phyloP scores from a whole-genome alignment of 2,888 invertebrate species.

The Tipula confusa region DNA sequence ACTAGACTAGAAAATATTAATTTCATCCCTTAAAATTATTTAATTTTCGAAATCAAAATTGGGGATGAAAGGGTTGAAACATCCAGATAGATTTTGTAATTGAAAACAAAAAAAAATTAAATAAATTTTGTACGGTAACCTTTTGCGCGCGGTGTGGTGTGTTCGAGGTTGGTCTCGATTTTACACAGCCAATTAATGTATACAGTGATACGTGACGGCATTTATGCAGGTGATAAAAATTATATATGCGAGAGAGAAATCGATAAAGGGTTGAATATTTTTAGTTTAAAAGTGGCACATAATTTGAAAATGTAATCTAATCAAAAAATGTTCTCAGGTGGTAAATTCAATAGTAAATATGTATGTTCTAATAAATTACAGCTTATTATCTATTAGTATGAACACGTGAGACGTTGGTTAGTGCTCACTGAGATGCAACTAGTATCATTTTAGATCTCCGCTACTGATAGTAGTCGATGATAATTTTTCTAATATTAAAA shows the following conservation, averaged over 20 bases:
- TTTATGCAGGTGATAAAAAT: background rate
- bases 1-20: background rate
- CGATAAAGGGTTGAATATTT: background rate
- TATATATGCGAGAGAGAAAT: background rate
- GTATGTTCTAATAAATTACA: no score
- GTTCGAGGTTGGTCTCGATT: background rate
- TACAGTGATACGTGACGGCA: background rate
- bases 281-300: background rate
- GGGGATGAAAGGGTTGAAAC: background rate
- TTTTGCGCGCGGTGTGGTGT: background rate
- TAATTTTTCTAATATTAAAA: no score
- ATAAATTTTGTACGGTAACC: background rate
- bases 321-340: no score
- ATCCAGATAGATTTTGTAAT: background rate
- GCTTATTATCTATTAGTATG: no score
- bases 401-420: no score
- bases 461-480: no score
- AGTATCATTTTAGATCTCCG: background rate
- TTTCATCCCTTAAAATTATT: slow-evolving; percentile 15
- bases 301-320: no score
- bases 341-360: no score
- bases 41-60: background rate
- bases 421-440: no score
- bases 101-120: background rate
- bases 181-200: background rate